A percentile compares a stretch with the other conserved stretches of the same genome.
phyloP scores from a whole-genome alignment of 1,140 invertebrate species.

The Drosophila virilis region DNA sequence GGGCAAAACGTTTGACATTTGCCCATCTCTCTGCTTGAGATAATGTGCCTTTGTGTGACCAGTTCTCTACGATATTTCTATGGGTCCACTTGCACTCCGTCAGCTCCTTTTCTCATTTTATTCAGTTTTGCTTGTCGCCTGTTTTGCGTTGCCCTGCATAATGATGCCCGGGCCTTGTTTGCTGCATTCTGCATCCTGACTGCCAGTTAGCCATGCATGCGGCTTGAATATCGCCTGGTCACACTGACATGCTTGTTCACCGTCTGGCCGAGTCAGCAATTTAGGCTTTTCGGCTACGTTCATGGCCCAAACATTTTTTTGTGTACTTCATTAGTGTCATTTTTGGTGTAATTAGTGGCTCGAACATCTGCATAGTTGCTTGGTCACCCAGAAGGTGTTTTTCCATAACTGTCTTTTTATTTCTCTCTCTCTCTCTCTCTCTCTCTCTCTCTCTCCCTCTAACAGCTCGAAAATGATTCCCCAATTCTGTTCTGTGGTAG shows the following conservation, averaged over 20 bases:
- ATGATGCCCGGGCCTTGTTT: conserved; percentile 67
- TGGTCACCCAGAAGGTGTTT: not conserved
- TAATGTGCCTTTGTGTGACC: conserved; percentile 65
- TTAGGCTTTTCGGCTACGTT: conserved; percentile 39
- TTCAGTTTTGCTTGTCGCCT: conserved; percentile 46
- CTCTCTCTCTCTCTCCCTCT: no score
- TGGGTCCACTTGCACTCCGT: conserved; percentile 1
- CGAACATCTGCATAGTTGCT: conserved; percentile 17
- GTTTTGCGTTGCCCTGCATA: conserved; percentile 63
- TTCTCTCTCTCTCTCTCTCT: no score
- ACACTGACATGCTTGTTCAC: conserved; percentile 35
- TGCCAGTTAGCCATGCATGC: conserved; percentile 46
- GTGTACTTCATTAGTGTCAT: conserved; percentile 58
- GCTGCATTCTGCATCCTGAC: conserved; percentile 9
- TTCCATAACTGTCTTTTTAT: no score
- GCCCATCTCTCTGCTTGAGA: conserved; percentile 59
- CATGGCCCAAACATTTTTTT: conserved; percentile 35
- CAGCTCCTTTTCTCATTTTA: conserved; percentile 21
- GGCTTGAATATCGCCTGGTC: conserved; percentile 64
- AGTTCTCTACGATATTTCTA: conserved; percentile 3
- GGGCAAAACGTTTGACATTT: conserved; percentile 80
- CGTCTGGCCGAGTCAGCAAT: conserved; percentile 31
- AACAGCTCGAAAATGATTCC: no score
- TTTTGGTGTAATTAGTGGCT: conserved; percentile 59
- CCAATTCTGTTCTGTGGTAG: no score